Evolutionary conservation across 2,888 invertebrate genomes (phyloP).

Genomic region (Andricus quercusramuli): DNA sequence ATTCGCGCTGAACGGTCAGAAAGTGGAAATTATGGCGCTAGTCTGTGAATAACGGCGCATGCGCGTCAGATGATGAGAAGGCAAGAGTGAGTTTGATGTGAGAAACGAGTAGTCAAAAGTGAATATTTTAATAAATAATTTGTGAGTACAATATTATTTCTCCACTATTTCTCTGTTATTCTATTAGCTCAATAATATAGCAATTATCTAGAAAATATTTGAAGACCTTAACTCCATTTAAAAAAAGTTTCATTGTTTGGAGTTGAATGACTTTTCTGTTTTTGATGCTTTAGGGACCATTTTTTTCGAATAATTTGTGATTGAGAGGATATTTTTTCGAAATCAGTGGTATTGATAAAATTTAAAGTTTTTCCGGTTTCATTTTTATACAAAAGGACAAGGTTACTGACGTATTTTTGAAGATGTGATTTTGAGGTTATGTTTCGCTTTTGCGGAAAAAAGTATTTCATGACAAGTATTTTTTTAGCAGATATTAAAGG

Average conservation of each 20-base stretch:
- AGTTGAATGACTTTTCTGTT: background rate
- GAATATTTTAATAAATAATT: conserved; percentile 21
- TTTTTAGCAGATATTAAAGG: background rate
- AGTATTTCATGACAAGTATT: background rate
- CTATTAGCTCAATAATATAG: background rate
- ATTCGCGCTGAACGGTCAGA: background rate
- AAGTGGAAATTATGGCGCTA: background rate
- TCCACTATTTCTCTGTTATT: background rate
- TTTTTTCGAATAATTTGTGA: background rate
- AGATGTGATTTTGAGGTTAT: background rate
- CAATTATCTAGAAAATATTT: background rate
- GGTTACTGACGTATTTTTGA: background rate
- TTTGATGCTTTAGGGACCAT: background rate
- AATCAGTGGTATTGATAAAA: background rate
- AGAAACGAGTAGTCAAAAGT: background rate
- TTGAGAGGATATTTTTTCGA: background rate
- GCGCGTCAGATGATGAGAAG: conserved; percentile 1
- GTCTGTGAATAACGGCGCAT: no score
- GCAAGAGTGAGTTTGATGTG: background rate
- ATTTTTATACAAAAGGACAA: background rate
- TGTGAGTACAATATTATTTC: background rate
- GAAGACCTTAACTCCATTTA: background rate
- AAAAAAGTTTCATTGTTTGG: background rate
- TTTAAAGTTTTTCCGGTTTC: background rate
- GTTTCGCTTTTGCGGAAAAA: background rate